phyloP scores from a whole-genome alignment of 2,888 invertebrate genomes.

The Dusona sp. region DNA sequence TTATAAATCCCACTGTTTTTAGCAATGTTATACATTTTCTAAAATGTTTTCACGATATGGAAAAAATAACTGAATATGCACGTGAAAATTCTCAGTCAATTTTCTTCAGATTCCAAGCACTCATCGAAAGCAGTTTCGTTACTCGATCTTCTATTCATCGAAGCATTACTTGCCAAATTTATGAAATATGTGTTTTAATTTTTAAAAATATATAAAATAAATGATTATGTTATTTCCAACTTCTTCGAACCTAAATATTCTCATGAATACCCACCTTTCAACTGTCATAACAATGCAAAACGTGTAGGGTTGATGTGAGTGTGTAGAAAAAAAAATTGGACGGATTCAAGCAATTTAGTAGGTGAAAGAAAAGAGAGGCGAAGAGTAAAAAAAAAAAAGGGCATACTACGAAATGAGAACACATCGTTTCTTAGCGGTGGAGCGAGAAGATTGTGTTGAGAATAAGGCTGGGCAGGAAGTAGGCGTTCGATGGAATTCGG shows the following conservation, averaged over 20 bases:
- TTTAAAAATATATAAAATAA: not conserved
- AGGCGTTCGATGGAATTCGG: conserved; percentile 83
- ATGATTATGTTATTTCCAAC: not conserved
- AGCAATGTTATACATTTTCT: not conserved
- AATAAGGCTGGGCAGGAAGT: conserved; percentile 82
- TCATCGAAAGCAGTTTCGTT: too few relatives aligned
- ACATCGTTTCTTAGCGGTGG: conserved; percentile 31
- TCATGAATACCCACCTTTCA: not conserved
- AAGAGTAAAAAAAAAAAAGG: conserved; percentile 25
- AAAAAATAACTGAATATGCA: too few relatives aligned
- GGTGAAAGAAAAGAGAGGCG: conserved; percentile 55
- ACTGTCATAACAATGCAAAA: conserved; percentile 31
- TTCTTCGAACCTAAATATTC: not conserved
- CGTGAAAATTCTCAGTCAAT: not conserved
- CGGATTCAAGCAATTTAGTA: conserved; percentile 45
- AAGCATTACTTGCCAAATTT: not conserved
- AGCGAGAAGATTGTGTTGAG: conserved; percentile 77
- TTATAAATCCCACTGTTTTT: not conserved
- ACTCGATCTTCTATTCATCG: too few relatives aligned
- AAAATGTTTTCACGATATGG: not conserved
- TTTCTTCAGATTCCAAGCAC: not conserved
- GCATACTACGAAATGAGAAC: not conserved
- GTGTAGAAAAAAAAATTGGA: conserved; percentile 58
- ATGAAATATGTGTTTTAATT: not conserved
- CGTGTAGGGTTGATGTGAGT: conserved; percentile 49